These are phyloP conservation scores for Ommatoiulus sabulosus DNA, from an alignment of 2,888 invertebrate genomes.

Conservation along the genomic window DNA sequence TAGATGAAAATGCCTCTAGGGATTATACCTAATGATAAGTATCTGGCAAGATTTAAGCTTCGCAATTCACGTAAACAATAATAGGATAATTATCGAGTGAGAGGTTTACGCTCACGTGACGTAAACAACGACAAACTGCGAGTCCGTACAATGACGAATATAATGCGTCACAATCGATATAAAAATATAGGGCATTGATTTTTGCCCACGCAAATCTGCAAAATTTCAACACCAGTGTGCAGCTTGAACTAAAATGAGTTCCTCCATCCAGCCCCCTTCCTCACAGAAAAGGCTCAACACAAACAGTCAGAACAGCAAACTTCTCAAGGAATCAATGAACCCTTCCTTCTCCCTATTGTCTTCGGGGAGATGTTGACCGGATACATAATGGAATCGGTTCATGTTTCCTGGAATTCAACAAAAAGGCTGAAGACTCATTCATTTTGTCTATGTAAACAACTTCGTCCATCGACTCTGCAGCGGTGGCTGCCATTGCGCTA, in stretches of 20 bases:
- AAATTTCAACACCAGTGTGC: background rate
- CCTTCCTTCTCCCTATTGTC: background rate
- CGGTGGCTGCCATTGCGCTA: background rate
- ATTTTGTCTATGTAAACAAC: background rate
- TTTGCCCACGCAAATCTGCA: background rate
- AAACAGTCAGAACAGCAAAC: background rate
- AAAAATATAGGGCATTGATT: background rate
- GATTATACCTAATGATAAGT: background rate
- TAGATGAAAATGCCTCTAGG: background rate
- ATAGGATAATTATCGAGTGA: background rate
- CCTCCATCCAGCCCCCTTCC: background rate
- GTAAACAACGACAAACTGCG: background rate
- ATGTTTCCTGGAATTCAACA: background rate
- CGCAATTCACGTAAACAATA: slow-evolving; percentile 16
- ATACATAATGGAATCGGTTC: background rate
- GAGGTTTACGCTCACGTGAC: background rate
- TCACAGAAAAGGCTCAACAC: background rate
- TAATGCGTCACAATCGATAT: background rate
- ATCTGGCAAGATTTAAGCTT: background rate
- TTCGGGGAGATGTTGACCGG: background rate
- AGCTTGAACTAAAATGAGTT: background rate
- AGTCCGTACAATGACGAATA: background rate
- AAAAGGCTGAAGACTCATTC: background rate
- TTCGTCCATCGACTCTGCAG: background rate
- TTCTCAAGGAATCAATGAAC: background rate